phyloP scores from a whole-genome alignment of 2,888 invertebrate species.

The Cyaniris semiargus region DNA sequence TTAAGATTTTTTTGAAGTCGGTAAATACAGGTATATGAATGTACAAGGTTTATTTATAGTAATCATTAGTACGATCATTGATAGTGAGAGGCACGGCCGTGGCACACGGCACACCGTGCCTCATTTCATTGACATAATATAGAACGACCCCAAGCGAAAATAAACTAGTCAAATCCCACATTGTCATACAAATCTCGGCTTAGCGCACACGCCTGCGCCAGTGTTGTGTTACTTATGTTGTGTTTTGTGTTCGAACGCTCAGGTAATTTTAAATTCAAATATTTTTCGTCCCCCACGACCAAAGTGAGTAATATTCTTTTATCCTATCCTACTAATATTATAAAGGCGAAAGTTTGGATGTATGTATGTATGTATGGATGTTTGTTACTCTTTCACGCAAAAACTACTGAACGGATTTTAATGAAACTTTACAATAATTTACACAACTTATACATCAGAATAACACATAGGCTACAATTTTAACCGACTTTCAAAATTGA shows the following conservation, averaged over 20 bases:
- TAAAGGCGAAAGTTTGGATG: too few relatives aligned
- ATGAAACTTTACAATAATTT: too few relatives aligned
- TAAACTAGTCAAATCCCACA: slow-evolving; percentile 48
- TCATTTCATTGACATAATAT: slow-evolving; percentile 58
- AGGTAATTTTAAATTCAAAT: slow-evolving; percentile 9
- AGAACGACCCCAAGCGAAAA: slow-evolving; percentile 60
- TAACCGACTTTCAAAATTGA: too few relatives aligned
- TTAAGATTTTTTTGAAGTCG: not conserved
- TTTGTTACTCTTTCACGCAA: too few relatives aligned
- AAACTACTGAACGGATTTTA: too few relatives aligned
- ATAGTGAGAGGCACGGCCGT: slow-evolving; percentile 70
- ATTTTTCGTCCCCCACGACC: not conserved
- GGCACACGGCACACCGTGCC: slow-evolving; percentile 70
- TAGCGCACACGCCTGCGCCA: slow-evolving; percentile 40
- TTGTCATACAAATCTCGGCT: slow-evolving; percentile 59
- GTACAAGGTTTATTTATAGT: slow-evolving; percentile 23
- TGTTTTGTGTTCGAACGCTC: slow-evolving; percentile 5
- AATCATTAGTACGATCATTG: slow-evolving; percentile 41
- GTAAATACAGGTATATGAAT: not conserved
- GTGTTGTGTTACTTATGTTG: slow-evolving; percentile 33
- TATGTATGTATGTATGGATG: too few relatives aligned
- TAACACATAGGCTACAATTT: too few relatives aligned
- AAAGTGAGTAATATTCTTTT: not conserved
- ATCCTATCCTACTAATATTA: too few relatives aligned
- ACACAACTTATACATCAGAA: too few relatives aligned